Percentiles rank a stretch among this genome's conserved stretches.
Evolutionary conservation across 2,113 vertebrate genomes (phyloP).

Genomic region (Dipodomys stephensi): DNA sequence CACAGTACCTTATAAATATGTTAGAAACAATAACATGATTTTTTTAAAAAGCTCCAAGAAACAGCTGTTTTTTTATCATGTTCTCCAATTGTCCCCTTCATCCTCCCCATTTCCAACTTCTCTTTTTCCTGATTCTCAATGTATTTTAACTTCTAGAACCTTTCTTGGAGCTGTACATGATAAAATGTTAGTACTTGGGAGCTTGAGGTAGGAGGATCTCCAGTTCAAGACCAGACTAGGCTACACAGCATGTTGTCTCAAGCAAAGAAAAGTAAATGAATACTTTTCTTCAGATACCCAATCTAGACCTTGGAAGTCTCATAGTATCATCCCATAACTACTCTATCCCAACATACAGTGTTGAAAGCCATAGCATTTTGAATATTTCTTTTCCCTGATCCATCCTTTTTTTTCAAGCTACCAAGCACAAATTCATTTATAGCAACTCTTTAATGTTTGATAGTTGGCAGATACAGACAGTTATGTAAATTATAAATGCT

Average conservation of each 20-base stretch:
- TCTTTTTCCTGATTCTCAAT: neutral
- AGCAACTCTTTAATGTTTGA: neutral
- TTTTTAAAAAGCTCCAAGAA: too few relatives aligned
- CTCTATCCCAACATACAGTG: too few relatives aligned
- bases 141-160: neutral
- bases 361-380: neutral
- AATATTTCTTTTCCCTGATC: neutral
- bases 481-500: neutral
- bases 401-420: neutral
- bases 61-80: too few relatives aligned
- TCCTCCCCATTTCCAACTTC: neutral
- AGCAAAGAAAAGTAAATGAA: too few relatives aligned
- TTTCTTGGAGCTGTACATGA: too few relatives aligned
- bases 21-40: too few relatives aligned
- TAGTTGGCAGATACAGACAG: neutral
- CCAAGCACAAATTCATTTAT: neutral
- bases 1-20: too few relatives aligned
- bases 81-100: neutral
- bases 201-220: too few relatives aligned
- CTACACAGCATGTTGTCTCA: too few relatives aligned
- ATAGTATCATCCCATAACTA: neutral
- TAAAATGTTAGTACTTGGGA: too few relatives aligned
- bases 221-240: too few relatives aligned
- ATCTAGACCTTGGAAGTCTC: neutral
- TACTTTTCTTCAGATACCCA: neutral